Conservation (phyloP, 2,797 vertebrate species). For the Psittacula derbiana region DNA sequence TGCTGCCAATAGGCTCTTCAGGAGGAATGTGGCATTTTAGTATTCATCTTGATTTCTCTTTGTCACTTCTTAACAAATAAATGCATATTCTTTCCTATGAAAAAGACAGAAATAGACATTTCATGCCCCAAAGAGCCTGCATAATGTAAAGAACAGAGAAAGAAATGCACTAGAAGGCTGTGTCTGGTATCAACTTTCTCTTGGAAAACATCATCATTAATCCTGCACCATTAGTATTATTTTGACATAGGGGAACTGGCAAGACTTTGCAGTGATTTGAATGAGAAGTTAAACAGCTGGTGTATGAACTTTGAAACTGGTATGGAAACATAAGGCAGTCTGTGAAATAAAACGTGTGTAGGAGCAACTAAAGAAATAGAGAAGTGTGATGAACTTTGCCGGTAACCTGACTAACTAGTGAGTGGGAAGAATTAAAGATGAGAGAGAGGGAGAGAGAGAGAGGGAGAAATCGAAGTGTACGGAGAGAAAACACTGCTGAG, state of each 20-base stretch:
- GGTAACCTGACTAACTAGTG: background rate
- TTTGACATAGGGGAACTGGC: background rate
- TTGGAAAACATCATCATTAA: background rate
- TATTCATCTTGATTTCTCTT: background rate
- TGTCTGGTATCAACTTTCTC: background rate
- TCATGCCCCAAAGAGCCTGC: background rate
- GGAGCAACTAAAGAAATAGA: background rate
- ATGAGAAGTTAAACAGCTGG: background rate
- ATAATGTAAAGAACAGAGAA: background rate
- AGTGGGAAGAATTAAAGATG: background rate
- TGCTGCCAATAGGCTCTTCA: background rate
- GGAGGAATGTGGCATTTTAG: background rate
- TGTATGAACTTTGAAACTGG: background rate
- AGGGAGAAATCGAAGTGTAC: background rate
- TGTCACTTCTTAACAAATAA: background rate
- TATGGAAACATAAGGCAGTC: background rate
- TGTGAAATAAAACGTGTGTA: background rate
- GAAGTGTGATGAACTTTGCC: background rate
- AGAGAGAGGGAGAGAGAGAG: background rate
- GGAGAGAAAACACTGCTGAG: background rate
- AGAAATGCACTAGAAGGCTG: background rate
- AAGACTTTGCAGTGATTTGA: background rate
- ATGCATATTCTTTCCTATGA: background rate
- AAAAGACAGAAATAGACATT: background rate
- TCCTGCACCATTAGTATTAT: background rate